Evolutionary conservation across 1,140 invertebrate species (phyloP).

Genomic region (Pseudomyrmex dendroicus): DNA sequence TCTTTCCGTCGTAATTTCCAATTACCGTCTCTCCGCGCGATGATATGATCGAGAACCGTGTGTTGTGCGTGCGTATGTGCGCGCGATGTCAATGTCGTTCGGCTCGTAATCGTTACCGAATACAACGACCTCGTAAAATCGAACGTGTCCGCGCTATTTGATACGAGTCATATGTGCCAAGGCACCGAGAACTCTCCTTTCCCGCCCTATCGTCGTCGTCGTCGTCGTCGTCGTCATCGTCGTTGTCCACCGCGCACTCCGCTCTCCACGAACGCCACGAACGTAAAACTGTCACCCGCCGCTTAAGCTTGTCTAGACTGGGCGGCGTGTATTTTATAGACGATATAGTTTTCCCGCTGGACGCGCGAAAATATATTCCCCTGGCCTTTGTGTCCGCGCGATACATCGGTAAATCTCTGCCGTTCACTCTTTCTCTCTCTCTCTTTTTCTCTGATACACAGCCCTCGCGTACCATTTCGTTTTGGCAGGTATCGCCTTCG

Average conservation of each 20-base stretch:
- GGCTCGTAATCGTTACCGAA: slow-evolving; percentile 51
- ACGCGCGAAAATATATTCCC: slow-evolving; percentile 47
- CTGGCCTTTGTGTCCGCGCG: slow-evolving; percentile 34
- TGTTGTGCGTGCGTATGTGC: not conserved
- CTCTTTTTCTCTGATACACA: not conserved
- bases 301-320: slow-evolving; percentile 62
- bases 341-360: slow-evolving; percentile 30
- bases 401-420: slow-evolving; percentile 50
- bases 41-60: slow-evolving; percentile 1
- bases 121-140: slow-evolving; percentile 64
- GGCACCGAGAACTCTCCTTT: not conserved
- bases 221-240: not conserved
- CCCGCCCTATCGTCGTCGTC: not conserved
- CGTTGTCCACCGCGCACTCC: not conserved
- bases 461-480: slow-evolving; percentile 15
- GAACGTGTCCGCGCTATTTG: slow-evolving; percentile 46
- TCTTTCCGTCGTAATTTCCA: slow-evolving; percentile 65
- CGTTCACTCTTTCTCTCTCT: not conserved
- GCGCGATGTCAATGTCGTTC: slow-evolving; percentile 38
- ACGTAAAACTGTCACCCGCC: slow-evolving; percentile 52
- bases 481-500: slow-evolving; percentile 29
- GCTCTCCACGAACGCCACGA: slow-evolving; percentile 6
- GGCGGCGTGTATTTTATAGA: slow-evolving; percentile 54
- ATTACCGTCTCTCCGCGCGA: slow-evolving; percentile 57
- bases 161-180: slow-evolving; percentile 35